Base-by-base conservation (phyloP, 1,140 invertebrate genomes). In the Uloborus diversus region DNA sequence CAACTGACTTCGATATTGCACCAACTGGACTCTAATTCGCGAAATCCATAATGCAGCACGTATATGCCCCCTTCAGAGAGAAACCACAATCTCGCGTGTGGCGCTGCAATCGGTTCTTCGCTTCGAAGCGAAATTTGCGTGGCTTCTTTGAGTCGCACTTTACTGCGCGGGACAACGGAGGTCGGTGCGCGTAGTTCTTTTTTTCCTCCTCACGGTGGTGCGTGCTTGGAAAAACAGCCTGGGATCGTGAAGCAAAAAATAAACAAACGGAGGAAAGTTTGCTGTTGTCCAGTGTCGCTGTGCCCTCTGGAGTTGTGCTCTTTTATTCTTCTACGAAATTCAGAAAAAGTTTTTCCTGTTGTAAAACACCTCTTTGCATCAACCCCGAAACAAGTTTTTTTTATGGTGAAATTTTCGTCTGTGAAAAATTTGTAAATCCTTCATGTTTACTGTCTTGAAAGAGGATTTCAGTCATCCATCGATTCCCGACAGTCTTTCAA, bases 131-230 rank as follows among this genome's bases (percentile, higher is more conserved):
- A 66, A 49, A 35, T 4, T 56, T 49, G 47, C 73, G 47, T 37
- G 49, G 47, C 62, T 75, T 53, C 35, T 61, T 42, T 64, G 27
- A 75, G 20, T 32, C 37, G 73, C 73, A 78, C 73, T 78, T 42
- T 33, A 66, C 49, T 78, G 73, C 73, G 61, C 73, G 59, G 73
- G 73, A 78, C 73, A 78, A 28, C 23, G 30, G 33, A 9, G 49
- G 20, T 30, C 73, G 73, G 73, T 78, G 73, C 73, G 73, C 49
- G 61, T 14, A 14, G 49, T 53, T 14, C 49, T n/a, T 53, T 42
- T 42, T 42, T 42, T 42, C 7, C 7, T 42, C 7, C 37, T 42
- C 37, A 17, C 17, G 49, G 49, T 53, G n/a, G n/a, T 17, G 49
- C n/a, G 49, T 9, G n/a, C n/a, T n/a, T n/a, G 30, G 14, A 28